Percentiles rank a stretch among this genome's conserved stretches.
Evolutionary conservation across 2,888 invertebrate genomes (phyloP).

Genomic region (Agriopis aurantiaria): DNA sequence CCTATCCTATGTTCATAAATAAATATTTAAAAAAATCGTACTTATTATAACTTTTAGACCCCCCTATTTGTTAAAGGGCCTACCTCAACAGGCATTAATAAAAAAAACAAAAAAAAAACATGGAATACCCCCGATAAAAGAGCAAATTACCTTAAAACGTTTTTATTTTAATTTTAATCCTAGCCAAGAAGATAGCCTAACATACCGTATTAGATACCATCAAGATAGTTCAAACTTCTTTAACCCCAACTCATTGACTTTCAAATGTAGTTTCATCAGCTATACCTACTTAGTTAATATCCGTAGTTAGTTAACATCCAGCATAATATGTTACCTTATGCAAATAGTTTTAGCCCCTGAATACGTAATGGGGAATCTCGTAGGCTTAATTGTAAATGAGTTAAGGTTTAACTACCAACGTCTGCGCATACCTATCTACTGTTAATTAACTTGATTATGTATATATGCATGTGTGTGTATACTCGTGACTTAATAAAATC

Average conservation of each 20-base stretch:
- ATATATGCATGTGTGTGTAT: constrained; percentile 8
- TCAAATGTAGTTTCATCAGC: constrained; percentile 25
- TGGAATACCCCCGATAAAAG: too few relatives aligned
- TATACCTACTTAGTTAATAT: constrained; percentile 19
- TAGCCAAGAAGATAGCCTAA: too few relatives aligned
- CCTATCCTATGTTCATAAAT: too few relatives aligned
- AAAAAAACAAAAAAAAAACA: too few relatives aligned
- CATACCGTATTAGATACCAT: background rate
- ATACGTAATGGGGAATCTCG: constrained; percentile 37
- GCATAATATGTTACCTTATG: constrained; percentile 41
- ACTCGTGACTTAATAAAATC: background rate
- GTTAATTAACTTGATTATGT: constrained; percentile 29
- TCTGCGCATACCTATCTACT: constrained; percentile 22
- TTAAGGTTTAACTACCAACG: constrained; percentile 32
- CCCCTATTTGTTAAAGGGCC: too few relatives aligned
- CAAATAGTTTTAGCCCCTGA: constrained; percentile 43
- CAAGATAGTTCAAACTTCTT: constrained; percentile 5
- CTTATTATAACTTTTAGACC: too few relatives aligned
- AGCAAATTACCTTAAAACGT: too few relatives aligned
- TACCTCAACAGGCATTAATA: too few relatives aligned
- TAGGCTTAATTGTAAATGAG: constrained; percentile 38
- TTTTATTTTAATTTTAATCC: too few relatives aligned
- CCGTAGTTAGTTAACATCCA: constrained; percentile 30
- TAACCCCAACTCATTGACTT: constrained; percentile 28
- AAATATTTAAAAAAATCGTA: too few relatives aligned